Percentiles rank a stretch among this genome's conserved stretches.
Evolutionary conservation across 1,140 invertebrate genomes (phyloP).

Genomic region (Cyclargus thomasi): DNA sequence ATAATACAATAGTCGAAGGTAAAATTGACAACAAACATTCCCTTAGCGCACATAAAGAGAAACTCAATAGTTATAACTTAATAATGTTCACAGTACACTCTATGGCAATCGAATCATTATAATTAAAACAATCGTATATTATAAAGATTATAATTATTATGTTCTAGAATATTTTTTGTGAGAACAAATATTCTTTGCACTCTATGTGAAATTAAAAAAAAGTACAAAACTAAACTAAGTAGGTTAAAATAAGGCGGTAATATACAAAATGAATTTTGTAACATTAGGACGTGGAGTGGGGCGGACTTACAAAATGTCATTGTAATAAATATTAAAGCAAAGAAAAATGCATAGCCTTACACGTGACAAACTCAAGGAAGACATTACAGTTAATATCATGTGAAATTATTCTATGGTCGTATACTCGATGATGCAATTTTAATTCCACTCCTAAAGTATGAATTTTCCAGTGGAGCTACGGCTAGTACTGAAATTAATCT

Average conservation of each 20-base stretch:
- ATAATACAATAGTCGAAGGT: conserved; percentile 6
- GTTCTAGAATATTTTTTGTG: neutral
- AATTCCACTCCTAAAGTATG: neutral
- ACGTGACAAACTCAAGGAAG: neutral
- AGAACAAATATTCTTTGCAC: neutral
- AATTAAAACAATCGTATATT: no score
- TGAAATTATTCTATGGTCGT: neutral
- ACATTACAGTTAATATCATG: neutral
- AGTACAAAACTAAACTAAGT: neutral
- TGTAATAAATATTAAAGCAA: neutral
- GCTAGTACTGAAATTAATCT: conserved; percentile 37
- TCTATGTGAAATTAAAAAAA: neutral
- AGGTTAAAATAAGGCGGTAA: neutral
- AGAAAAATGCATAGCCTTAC: neutral
- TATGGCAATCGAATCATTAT: neutral
- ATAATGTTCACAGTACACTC: neutral
- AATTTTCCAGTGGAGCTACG: neutral
- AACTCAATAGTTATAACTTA: neutral
- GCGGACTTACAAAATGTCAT: neutral
- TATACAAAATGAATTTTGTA: neutral
- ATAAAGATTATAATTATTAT: neutral
- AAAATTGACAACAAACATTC: neutral
- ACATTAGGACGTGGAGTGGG: neutral
- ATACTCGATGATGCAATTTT: neutral
- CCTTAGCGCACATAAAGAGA: neutral